Evolutionary conservation across 2,888 invertebrate genomes (phyloP), one percentile per base, ranked within the genome.

Genomic region (Drosophila parthenogenetica): DNA sequence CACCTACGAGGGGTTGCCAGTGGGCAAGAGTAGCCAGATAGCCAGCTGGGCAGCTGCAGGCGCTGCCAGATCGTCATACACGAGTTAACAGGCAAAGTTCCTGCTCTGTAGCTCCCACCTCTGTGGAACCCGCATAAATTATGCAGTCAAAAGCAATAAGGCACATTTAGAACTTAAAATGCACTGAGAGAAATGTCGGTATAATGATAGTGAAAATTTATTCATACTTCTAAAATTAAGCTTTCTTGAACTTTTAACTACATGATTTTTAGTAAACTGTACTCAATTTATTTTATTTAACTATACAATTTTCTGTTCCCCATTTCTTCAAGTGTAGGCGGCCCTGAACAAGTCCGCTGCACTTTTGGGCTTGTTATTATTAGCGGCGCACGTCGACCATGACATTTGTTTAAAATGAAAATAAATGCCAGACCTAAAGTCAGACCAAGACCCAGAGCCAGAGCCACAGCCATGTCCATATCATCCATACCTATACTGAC

Each of bases 31-130:
- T 64, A 14, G 63, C 35, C 77, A 77, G 74, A 50, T 64, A 14
- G 63, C 35, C 77, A 77, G 74, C 54, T 84, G 81, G 81, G 67
- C 87, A 87, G 87, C 74, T 87, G 87, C 83, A 81, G 85, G 84
- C 87, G 66, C 53, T 77, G 80, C 54, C 63, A 49, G 65, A 69
- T 69, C 85, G 83, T 87, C 82, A 85, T 84, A 84, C 80, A 74
- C 83, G 83, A 87, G 86, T 87, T 79, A 79, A 75, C 83, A 87
- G 71, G 53, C 69, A 58, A 61, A 49, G 43, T 46, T 68, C 57
- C 57, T 39, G 2, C 19, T 25, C 25, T 19, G 11, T 7, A 25
- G 29, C 29, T 29, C 37, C 48, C 58, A n/a, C 17, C 39, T 14
- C 29, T 29, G 10, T n/a, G 8, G 1, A 49, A 53, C 64, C 77